A percentile compares a stretch with the other conserved stretches of the same genome.
Conservation (phyloP, 92 coral and sea anemone species). For the Epizoanthus rinbou region DNA sequence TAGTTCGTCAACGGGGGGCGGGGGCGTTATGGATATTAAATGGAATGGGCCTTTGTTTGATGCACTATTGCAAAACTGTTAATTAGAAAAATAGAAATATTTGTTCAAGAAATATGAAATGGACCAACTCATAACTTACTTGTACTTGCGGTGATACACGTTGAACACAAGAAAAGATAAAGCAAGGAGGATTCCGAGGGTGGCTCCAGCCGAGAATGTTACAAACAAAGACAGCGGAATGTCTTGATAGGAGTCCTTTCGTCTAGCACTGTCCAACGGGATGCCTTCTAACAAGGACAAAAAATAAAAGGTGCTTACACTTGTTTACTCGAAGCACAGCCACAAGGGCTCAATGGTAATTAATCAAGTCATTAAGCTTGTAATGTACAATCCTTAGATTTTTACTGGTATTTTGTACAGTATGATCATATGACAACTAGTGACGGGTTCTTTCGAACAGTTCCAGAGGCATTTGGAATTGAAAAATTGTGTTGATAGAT, state of each 20-base stretch:
- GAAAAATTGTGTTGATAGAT: too few species aligned
- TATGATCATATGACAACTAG: too few species aligned
- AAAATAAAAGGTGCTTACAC: neutral
- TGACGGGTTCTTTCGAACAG: too few species aligned
- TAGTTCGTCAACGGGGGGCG: too few species aligned
- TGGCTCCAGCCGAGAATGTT: slow-evolving; percentile 57
- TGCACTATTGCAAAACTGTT: too few species aligned
- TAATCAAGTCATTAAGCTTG: too few species aligned
- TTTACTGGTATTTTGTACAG: too few species aligned
- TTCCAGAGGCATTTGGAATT: too few species aligned
- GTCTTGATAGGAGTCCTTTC: neutral
- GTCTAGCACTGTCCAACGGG: slow-evolving; percentile 57
- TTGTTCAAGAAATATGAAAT: neutral
- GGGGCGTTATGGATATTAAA: too few species aligned
- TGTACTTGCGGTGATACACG: slow-evolving; percentile 79
- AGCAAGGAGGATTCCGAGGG: slow-evolving; percentile 78
- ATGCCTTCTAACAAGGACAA: neutral
- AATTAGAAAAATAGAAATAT: neutral
- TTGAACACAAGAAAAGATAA: slow-evolving; percentile 76
- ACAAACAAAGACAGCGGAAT: slow-evolving; percentile 51
- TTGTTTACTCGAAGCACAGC: neutral
- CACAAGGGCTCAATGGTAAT: neutral
- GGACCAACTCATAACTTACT: slow-evolving; percentile 50
- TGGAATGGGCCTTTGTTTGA: too few species aligned
- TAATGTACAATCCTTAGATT: too few species aligned